Conservation (phyloP, 2,888 invertebrate species). For the Leptinotarsa tumamoca region DNA sequence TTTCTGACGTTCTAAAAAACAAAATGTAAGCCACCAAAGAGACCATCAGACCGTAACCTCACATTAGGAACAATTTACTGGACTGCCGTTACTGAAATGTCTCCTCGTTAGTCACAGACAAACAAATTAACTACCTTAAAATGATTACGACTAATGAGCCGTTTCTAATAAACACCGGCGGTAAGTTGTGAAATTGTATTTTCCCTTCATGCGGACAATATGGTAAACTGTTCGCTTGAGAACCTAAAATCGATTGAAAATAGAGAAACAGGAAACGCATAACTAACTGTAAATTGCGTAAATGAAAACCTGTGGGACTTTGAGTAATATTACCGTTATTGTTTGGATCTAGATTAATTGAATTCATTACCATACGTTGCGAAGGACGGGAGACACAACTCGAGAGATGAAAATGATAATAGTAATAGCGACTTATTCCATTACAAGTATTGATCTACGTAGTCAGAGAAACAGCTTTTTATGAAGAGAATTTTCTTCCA, state of each 20-base stretch:
- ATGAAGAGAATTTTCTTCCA: no score
- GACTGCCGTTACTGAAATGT: neutral
- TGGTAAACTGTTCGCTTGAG: neutral
- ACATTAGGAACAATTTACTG: neutral
- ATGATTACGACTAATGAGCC: constrained; percentile 5
- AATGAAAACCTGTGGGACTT: constrained; percentile 14
- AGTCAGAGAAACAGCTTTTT: neutral
- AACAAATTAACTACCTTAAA: constrained; percentile 1
- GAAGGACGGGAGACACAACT: neutral
- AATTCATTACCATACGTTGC: neutral
- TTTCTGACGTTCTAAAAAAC: no score
- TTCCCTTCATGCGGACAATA: neutral
- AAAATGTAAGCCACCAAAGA: neutral
- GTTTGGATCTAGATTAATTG: neutral
- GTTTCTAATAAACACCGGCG: neutral
- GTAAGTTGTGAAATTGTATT: constrained; percentile 5
- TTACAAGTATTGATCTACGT: neutral
- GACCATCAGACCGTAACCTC: neutral
- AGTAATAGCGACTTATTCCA: neutral
- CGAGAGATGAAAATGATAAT: neutral
- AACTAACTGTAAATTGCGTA: constrained; percentile 4
- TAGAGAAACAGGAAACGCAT: neutral
- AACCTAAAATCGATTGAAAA: neutral
- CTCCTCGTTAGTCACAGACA: constrained; percentile 6
- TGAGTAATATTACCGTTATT: neutral